Percentiles rank a stretch among this genome's conserved stretches.
These are phyloP conservation scores for Pristionchus fissidentatus DNA, from an alignment of 2,888 invertebrate genomes.

Conservation along the genomic window DNA sequence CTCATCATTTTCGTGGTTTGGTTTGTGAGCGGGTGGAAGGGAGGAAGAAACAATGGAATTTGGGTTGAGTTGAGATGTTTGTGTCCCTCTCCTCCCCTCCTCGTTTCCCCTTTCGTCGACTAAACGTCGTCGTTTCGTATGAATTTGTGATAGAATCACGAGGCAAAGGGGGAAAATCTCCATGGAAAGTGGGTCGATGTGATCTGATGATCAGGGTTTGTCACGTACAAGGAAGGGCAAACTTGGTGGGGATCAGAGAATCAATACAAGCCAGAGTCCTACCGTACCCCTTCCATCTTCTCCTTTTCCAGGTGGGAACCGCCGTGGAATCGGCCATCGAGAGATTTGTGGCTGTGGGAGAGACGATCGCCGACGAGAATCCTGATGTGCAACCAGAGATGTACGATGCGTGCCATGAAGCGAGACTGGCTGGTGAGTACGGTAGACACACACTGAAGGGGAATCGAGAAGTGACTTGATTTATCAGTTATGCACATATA, in stretches of 20 bases:
- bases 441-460: slow-evolving; percentile 13
- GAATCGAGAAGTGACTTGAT: not conserved
- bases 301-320: slow-evolving; percentile 86
- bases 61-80: too few relatives aligned
- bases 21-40: too few relatives aligned
- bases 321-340: slow-evolving; percentile 97
- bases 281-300: not conserved
- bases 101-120: too few relatives aligned
- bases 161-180: not conserved
- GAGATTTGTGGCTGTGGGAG: slow-evolving; percentile 96
- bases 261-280: not conserved
- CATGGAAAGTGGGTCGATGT: not conserved
- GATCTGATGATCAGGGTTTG: too few relatives aligned
- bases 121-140: slow-evolving; percentile 21
- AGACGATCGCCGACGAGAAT: slow-evolving; percentile 98
- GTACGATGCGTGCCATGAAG: slow-evolving; percentile 98
- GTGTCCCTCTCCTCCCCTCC: too few relatives aligned
- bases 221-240: too few relatives aligned
- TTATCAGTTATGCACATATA: not conserved
- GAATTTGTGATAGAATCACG: slow-evolving; percentile 28
- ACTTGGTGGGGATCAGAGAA: not conserved
- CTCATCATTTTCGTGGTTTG: too few relatives aligned
- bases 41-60: too few relatives aligned
- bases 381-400: slow-evolving; percentile 95
- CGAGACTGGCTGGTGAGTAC: slow-evolving; percentile 89